Evolutionary conservation across 1,140 invertebrate species (phyloP).

Genomic region (Drosophila kanapiae): DNA sequence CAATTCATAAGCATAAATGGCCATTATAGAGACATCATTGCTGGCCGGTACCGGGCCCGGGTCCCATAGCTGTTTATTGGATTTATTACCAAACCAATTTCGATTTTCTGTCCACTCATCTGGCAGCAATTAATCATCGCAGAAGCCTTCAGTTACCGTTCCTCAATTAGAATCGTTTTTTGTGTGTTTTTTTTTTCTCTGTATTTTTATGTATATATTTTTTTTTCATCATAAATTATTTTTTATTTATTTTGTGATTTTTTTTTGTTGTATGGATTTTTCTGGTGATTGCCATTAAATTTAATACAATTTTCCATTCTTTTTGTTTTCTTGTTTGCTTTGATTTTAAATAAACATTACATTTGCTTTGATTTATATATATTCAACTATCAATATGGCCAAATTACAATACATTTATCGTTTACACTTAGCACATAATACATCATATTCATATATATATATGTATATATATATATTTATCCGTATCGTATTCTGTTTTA

Average conservation of each 20-base stretch:
- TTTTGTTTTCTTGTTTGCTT: slow-evolving; percentile 40
- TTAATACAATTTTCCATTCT: slow-evolving; percentile 70
- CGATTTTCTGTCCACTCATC: slow-evolving; percentile 74
- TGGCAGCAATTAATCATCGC: slow-evolving; percentile 69
- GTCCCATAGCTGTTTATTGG: slow-evolving; percentile 37
- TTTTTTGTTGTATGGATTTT: slow-evolving; percentile 66
- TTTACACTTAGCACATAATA: slow-evolving; percentile 73
- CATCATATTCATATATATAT: slow-evolving; percentile 56
- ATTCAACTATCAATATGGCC: slow-evolving; percentile 85
- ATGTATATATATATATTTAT: slow-evolving; percentile 30
- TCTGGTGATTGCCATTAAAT: slow-evolving; percentile 84
- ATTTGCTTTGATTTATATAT: slow-evolving; percentile 67
- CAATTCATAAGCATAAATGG: slow-evolving; percentile 82
- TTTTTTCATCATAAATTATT: too few species aligned
- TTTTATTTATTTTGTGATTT: slow-evolving; percentile 79
- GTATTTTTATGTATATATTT: slow-evolving; percentile 69
- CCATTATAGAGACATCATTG: slow-evolving; percentile 73
- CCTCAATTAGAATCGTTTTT: slow-evolving; percentile 66
- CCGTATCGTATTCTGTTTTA: slow-evolving; percentile 59
- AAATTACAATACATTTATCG: slow-evolving; percentile 84
- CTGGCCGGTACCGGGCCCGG: slow-evolving; percentile 2
- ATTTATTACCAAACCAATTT: slow-evolving; percentile 62
- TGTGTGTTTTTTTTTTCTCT: slow-evolving; percentile 38
- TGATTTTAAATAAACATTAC: slow-evolving; percentile 67
- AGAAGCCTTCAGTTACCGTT: slow-evolving; percentile 72